Conservation (phyloP, 2,113 vertebrate genomes). For the Egretta garzetta region DNA sequence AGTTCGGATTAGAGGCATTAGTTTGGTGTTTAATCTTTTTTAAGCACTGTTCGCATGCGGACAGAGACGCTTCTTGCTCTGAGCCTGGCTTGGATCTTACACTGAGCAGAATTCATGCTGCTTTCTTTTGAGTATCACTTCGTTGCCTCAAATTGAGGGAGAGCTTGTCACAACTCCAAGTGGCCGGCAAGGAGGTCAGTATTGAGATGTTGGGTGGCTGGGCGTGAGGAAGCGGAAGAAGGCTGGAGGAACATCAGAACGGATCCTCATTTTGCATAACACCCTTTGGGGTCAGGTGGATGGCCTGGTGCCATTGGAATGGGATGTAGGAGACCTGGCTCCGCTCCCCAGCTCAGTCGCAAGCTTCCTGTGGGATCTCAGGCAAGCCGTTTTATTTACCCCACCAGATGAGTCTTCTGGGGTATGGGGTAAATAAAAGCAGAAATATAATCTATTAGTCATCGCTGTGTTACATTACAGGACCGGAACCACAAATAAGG, state of each 20-base stretch:
- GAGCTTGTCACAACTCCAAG: neutral
- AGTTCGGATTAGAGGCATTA: constrained; percentile 37
- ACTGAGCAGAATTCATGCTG: constrained; percentile 8
- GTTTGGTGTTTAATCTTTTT: constrained; percentile 48
- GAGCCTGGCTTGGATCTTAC: constrained; percentile 11
- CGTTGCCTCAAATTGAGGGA: neutral
- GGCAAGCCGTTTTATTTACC: neutral
- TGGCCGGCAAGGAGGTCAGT: constrained; percentile 12
- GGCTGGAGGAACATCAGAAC: neutral
- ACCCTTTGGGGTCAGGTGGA: constrained; percentile 10
- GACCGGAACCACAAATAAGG: neutral
- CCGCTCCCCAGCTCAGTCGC: neutral
- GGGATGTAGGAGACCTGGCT: constrained; percentile 14
- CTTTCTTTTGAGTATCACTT: constrained; percentile 51
- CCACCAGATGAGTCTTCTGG: constrained; percentile 12
- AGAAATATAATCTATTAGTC: neutral
- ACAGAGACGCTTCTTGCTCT: constrained; percentile 35
- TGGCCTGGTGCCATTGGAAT: constrained; percentile 15
- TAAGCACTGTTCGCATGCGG: neutral
- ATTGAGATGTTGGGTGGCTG: constrained; percentile 11
- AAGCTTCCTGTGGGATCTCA: constrained; percentile 8
- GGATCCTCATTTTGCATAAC: constrained; percentile 15
- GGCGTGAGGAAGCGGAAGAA: constrained; percentile 12
- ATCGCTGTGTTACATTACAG: neutral
- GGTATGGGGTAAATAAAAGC: neutral